Percentiles rank a stretch among this genome's conserved stretches.
These are phyloP conservation scores for Notiomystis cincta DNA, from an alignment of 2,113 vertebrate genomes.

Conservation along the genomic window DNA sequence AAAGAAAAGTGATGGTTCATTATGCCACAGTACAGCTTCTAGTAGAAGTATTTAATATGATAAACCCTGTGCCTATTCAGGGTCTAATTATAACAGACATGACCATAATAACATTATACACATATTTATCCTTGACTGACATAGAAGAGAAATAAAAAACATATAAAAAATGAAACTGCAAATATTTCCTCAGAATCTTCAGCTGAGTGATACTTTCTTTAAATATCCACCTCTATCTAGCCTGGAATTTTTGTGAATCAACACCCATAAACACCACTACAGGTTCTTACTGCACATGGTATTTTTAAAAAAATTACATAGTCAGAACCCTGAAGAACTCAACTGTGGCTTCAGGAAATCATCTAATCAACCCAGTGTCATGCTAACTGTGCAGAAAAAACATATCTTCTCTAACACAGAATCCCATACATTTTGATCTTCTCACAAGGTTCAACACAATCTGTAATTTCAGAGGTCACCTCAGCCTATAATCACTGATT, in stretches of 20 bases:
- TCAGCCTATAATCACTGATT: neutral
- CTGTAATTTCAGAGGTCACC: neutral
- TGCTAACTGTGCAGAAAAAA: neutral
- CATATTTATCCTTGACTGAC: neutral
- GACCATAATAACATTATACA: neutral
- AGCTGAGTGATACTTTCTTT: neutral
- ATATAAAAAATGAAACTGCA: neutral
- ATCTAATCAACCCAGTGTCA: neutral
- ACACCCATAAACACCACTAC: neutral
- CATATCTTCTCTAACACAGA: neutral
- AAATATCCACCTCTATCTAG: neutral
- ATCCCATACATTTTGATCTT: neutral
- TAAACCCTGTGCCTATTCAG: neutral
- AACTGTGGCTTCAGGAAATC: neutral
- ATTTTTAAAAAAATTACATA: neutral
- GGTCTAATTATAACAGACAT: neutral
- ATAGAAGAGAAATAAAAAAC: neutral
- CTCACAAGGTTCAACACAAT: neutral
- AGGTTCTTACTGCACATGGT: neutral
- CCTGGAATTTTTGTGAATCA: neutral
- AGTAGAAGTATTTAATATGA: neutral
- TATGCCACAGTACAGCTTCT: neutral
- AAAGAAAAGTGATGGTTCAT: neutral
- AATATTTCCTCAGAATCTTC: neutral
- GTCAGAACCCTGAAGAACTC: neutral